Evolutionary conservation across 2,888 invertebrate species (phyloP).

Genomic region (Ochropacha duplaris): DNA sequence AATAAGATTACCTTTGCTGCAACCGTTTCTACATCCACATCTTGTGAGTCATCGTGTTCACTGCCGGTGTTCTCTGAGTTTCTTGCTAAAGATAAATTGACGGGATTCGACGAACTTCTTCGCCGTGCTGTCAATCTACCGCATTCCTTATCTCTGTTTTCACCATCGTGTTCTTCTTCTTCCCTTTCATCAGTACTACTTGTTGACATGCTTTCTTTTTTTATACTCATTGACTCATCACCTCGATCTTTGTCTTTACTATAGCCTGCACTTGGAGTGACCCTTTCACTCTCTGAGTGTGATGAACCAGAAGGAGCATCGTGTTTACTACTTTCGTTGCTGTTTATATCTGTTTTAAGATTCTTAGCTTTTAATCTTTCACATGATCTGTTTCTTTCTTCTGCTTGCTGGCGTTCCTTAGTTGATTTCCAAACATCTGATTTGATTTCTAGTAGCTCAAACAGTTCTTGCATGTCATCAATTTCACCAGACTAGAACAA

Average conservation of each 20-base stretch:
- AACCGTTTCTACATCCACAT: slow-evolving; percentile 80
- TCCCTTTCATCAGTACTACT: slow-evolving; percentile 80
- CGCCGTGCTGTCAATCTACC: slow-evolving; percentile 82
- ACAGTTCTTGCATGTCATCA: slow-evolving; percentile 91
- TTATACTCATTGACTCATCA: slow-evolving; percentile 75
- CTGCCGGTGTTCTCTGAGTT: slow-evolving; percentile 83
- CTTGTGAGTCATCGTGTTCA: slow-evolving; percentile 80
- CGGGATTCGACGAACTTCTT: slow-evolving; percentile 91
- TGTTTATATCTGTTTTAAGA: slow-evolving; percentile 78
- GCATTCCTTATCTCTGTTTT: slow-evolving; percentile 78
- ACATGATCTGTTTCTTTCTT: slow-evolving; percentile 76
- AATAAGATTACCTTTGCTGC: slow-evolving; percentile 80
- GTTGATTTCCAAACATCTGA: slow-evolving; percentile 89
- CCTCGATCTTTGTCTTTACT: slow-evolving; percentile 74
- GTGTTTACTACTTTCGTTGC: slow-evolving; percentile 80
- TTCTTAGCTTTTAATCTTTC: slow-evolving; percentile 75
- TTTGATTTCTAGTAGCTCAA: slow-evolving; percentile 92
- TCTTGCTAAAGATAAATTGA: slow-evolving; percentile 87
- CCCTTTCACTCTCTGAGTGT: slow-evolving; percentile 77
- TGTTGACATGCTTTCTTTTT: slow-evolving; percentile 79
- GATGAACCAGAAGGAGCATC: slow-evolving; percentile 78
- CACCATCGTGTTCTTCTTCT: slow-evolving; percentile 76
- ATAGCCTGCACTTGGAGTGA: slow-evolving; percentile 73
- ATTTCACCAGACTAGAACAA: slow-evolving; percentile 88
- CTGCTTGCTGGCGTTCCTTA: slow-evolving; percentile 78